Conservation (phyloP, 2,888 invertebrate species). For the Leucania comma region DNA sequence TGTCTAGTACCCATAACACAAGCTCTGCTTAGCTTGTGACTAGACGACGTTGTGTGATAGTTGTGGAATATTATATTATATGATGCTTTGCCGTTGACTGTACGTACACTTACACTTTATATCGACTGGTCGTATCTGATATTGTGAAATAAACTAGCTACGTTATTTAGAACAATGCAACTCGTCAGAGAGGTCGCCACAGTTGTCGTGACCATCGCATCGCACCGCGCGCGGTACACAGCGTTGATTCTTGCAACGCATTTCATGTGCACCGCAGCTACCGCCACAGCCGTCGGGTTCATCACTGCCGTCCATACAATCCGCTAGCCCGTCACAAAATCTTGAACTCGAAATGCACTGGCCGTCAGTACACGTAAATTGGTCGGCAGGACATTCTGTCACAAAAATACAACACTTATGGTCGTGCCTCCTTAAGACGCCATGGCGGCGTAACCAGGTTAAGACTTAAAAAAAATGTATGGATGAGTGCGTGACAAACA, state of each 20-base stretch:
- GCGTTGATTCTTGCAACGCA: conserved; percentile 87
- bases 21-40: no score
- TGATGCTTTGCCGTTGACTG: not conserved
- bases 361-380: conserved; percentile 92
- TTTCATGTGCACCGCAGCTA: conserved; percentile 89
- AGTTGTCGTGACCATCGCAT: conserved; percentile 93
- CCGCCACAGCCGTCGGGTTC: conserved; percentile 91
- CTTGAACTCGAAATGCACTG: conserved; percentile 91
- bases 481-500: no score
- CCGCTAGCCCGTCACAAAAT: conserved; percentile 93
- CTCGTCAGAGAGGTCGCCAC: conserved; percentile 93
- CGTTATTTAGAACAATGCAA: conserved; percentile 81
- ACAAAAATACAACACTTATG: conserved; percentile 33
- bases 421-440: no score
- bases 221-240: conserved; percentile 91
- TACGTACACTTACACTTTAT: not conserved
- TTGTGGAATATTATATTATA: no score
- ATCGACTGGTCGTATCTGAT: not conserved
- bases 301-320: conserved; percentile 93
- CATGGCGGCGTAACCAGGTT: not conserved
- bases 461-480: not conserved
- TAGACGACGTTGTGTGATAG: no score
- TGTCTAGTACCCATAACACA: no score
- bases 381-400: conserved; percentile 86
- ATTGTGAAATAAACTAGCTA: not conserved